Base-by-base conservation (phyloP, 1,140 invertebrate genomes). In the Drepana arcuata region DNA sequence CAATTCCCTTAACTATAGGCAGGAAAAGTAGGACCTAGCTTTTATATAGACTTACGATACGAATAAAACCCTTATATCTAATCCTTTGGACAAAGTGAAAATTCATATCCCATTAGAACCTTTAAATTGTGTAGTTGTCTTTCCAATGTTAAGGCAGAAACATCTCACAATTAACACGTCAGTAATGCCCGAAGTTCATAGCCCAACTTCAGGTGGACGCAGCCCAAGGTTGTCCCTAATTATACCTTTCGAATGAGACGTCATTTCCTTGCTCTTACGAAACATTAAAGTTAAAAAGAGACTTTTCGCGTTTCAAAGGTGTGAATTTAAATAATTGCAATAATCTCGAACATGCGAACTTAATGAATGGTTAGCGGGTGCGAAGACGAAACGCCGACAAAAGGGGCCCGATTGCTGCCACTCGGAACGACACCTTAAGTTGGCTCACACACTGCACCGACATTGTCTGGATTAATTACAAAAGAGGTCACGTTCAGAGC, bases 261-360 rank as follows among this genome's bases (percentile, higher is more conserved):
- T 78, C 72, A 78, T 78, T 81, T 81, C 72, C 72, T 70, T 54
- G 54, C 68, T 56, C 63, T 81, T 75, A 62, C 70, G 72, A 77
- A 79, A 79, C 59, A 72, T 77, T 78, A 71, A 75, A 49, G 77
- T 65, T 63, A 69, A 77, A 77, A 62, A 62, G 63, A 68, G 58
- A 61, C 61, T 72, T 78, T 81, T 78, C 71, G 65, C 51, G 42
- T 68, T 70, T 58, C 66, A 63, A 75, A 82, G 77, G 77, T 79
- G 77, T 75, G 74, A 82, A 78, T 82, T 79, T 81, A 81, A 81
- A 81, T 81, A 79, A 81, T 81, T 79, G 72, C 77, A 81, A 81
- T 79, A 78, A 79, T 81, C 65, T 55, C 16, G 43, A 58, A 73
- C 77, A 79, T 75, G 77, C 72, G 59, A 79, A 63, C 50, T 62